Base-by-base conservation (phyloP, 2,888 invertebrate genomes). In the Aporophyla lueneburgensis region DNA sequence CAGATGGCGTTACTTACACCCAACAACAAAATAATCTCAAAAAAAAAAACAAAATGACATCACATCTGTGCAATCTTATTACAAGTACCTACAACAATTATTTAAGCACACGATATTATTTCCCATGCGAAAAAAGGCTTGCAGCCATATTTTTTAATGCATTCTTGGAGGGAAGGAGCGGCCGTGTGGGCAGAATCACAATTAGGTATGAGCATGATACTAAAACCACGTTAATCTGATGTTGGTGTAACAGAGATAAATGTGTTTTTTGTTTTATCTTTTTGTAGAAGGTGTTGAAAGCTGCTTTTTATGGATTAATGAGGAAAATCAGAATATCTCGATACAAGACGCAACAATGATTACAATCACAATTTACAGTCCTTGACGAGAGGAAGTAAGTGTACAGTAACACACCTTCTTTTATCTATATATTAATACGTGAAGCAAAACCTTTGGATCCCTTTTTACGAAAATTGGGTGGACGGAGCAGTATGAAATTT, bases 81-180 rank as follows among this genome's bases (percentile, higher is more conserved):
- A 70, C 53, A 72, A 83, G 65, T 83, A 84, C 89, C 87, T 89
- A 91, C 89, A 88, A 88, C 92, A 91, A 93, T 92, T 91, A 93
- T 92, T 93, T 91, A 92, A 90, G 88, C 84, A 83, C 89, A 90
- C 89, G 85, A 89, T 92, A 92, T 92, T 92, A 93, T 93, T 92
- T 92, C 91, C 90, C 92, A 89, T 92, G 93, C 92, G 91, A 94
- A 94, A 93, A 93, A 93, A 93, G 91, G 90, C 89, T 86, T 92
- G 91, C 89, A 89, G 90, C 91, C 89, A 93, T 93, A 94, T 93
- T 93, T 68, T 93, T 94, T 93, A 92, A 93, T 92, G 93, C 93
- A 93, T 94, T 94, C 93, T 92, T 88, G 91, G 91, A 94, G 92
- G 67, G 2, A 87, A 92, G 91, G 90, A 90, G 89, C 81, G 88